Conservation (phyloP, 2,797 vertebrate species). For the Myotis findleyi region DNA sequence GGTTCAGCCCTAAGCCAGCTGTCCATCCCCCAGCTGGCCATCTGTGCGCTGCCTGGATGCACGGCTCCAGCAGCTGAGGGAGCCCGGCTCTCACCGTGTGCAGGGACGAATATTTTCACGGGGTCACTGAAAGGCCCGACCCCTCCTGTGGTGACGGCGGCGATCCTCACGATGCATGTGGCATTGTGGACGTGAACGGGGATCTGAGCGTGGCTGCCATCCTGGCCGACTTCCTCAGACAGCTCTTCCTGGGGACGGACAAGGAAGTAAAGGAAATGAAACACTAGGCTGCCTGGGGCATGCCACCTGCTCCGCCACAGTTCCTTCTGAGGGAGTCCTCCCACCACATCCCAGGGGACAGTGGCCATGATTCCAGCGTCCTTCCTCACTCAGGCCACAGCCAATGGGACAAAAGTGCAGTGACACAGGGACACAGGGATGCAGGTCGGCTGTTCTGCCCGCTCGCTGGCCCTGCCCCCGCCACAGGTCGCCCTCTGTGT, state of each 20-base stretch:
- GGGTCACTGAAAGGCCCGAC: conserved; percentile 92
- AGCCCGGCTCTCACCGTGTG: conserved; percentile 87
- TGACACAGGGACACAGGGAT: background rate
- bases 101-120: conserved; percentile 89
- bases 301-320: background rate
- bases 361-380: no score
- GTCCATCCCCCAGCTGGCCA: background rate
- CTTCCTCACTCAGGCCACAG: background rate
- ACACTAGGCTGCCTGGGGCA: background rate
- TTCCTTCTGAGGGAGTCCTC: background rate
- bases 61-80: background rate
- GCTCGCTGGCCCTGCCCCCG: no score
- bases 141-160: conserved; percentile 93
- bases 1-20: background rate
- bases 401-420: background rate
- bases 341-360: background rate
- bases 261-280: conserved; percentile 11
- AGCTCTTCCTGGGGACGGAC: conserved; percentile 77
- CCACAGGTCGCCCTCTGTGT: no score
- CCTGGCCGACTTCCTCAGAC: conserved; percentile 46
- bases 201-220: conserved; percentile 70
- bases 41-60: background rate
- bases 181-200: conserved; percentile 89
- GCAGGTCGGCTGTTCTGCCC: no score
- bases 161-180: conserved; percentile 92